phyloP scores from a whole-genome alignment of 2,113 vertebrate species.

The Pomatostomus ruficeps region DNA sequence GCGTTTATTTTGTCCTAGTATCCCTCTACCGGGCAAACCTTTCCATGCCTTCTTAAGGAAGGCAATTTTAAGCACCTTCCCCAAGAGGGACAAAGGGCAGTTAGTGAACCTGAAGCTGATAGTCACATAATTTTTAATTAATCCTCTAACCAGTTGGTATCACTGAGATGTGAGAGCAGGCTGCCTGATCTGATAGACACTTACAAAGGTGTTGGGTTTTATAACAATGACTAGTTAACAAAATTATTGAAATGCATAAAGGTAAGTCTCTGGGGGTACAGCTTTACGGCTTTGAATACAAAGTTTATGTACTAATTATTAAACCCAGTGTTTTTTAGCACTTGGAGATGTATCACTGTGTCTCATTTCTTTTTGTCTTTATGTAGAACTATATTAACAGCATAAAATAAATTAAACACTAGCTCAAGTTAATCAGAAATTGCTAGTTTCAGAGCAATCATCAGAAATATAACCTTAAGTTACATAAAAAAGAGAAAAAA shows the following conservation, averaged over 20 bases:
- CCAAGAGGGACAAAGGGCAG: neutral
- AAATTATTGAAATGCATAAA: neutral
- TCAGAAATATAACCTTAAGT: neutral
- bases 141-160: neutral
- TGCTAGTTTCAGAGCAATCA: neutral
- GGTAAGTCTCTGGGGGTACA: neutral
- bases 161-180: neutral
- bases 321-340: neutral
- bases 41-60: neutral
- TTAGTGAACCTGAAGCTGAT: neutral
- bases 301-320: neutral
- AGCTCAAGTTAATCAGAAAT: neutral
- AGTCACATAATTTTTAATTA: conserved; percentile 1
- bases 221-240: neutral
- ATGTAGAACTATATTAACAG: neutral
- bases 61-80: neutral
- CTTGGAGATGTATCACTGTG: neutral
- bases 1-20: neutral
- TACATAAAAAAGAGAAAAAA: neutral
- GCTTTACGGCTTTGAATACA: neutral
- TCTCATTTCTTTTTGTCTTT: neutral
- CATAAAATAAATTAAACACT: neutral
- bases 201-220: neutral
- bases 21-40: conserved; percentile 23
- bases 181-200: neutral